Evolutionary conservation across 23 tunicate species (phyloP).

Genomic region (Trididemnum clinides): DNA sequence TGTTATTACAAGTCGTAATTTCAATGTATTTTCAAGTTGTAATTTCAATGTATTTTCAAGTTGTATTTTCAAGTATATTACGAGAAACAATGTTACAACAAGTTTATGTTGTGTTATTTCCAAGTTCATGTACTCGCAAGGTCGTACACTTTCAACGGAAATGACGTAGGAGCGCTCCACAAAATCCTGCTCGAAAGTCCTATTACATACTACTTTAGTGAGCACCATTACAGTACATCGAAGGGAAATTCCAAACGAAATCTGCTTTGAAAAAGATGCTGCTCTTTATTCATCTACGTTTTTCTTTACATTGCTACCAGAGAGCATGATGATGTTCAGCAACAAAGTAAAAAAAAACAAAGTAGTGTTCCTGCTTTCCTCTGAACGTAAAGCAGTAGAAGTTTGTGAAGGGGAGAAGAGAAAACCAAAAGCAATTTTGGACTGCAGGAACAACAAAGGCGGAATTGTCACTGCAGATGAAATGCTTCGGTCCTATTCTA

Average conservation of each 20-base stretch:
- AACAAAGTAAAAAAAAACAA: slow-evolving; percentile 31
- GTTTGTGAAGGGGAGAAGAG: slow-evolving; percentile 37
- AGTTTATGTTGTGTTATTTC: no score
- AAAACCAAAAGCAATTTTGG: slow-evolving; percentile 26
- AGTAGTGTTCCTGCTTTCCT: slow-evolving; percentile 33
- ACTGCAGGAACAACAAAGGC: slow-evolving; percentile 31
- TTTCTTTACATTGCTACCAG: slow-evolving; percentile 36
- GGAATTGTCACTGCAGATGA: slow-evolving; percentile 36
- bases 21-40: no score
- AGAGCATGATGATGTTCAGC: slow-evolving; percentile 29
- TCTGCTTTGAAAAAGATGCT: slow-evolving; percentile 34
- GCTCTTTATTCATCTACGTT: slow-evolving; percentile 32
- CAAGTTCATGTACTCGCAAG: no score
- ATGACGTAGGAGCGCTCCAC: no score
- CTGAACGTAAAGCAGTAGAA: slow-evolving; percentile 22
- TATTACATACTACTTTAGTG: no score
- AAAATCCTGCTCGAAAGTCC: no score
- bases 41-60: no score
- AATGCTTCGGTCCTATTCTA: no score
- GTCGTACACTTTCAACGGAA: no score
- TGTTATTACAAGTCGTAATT: no score
- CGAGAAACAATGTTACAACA: no score
- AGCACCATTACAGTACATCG: slow-evolving; percentile 22
- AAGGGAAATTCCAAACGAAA: slow-evolving; percentile 33
- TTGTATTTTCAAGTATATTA: no score